Evolutionary conservation across 2,797 vertebrate species (phyloP).

Genomic region (Protonibea diacanthus): DNA sequence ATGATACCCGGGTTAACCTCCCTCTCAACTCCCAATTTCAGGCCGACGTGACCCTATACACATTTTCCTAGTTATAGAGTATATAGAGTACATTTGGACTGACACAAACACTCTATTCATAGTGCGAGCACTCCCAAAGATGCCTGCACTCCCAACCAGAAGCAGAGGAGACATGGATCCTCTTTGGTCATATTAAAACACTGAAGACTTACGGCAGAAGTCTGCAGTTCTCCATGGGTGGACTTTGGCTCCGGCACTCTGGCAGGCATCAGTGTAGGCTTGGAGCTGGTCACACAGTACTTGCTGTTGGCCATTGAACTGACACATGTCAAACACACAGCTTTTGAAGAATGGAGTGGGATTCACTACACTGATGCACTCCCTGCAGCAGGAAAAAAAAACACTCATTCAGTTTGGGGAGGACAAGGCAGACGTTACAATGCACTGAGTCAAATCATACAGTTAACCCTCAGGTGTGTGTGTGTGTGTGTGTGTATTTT

Average conservation of each 20-base stretch:
- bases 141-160: too few relatives aligned
- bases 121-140: too few relatives aligned
- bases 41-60: too few relatives aligned
- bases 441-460: neutral
- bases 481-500: too few relatives aligned
- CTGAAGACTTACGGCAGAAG: constrained; percentile 86
- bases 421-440: neutral
- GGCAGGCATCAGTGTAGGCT: constrained; percentile 87
- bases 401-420: neutral
- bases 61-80: too few relatives aligned
- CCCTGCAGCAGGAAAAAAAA: constrained; percentile 67
- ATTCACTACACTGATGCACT: constrained; percentile 82
- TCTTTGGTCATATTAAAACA: neutral
- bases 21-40: too few relatives aligned
- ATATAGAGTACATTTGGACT: too few relatives aligned
- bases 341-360: constrained; percentile 84
- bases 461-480: too few relatives aligned
- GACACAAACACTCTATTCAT: too few relatives aligned
- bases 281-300: constrained; percentile 88
- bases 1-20: too few relatives aligned
- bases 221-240: constrained; percentile 85
- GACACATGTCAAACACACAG: constrained; percentile 90
- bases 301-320: constrained; percentile 77
- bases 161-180: too few relatives aligned
- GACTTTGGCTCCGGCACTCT: constrained; percentile 79